Base-by-base conservation (phyloP, 1,140 invertebrate genomes). In the Drosophila kepulauana region DNA sequence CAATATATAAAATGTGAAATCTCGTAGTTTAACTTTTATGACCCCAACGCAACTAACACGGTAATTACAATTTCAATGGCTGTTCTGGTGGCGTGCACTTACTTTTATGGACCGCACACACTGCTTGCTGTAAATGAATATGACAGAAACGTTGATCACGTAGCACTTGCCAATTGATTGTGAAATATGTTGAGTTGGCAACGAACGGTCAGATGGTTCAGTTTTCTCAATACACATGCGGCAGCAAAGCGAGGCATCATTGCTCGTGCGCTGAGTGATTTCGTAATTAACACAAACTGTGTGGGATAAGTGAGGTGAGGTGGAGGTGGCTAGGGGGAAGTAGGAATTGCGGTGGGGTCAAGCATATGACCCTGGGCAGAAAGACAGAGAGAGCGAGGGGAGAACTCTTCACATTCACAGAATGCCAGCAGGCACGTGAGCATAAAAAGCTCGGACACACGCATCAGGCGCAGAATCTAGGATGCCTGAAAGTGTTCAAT, bases 201-300 rank as follows among this genome's bases (percentile, higher is more conserved):
- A 41, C 51, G 65, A 69, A 25, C 51, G n/a, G 48, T 38, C 65
- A 69, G 30, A 61, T 69, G 72, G 35, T 15, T 41, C 57, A 52
- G 63, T 66, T 73, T 59, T 33, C 64, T 74, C 66, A 54, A 74
- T 56, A 64, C 38, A 33, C 30, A 33, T 0, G 5, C 5, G 30
- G 7, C 35, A 38, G 48, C 11, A 38, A 13, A 43, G 16, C 52
- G 65, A 51, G 56, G 7, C 13, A 38, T 38, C 13, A 38, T 38
- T 38, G 35, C 35, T 56, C 74, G 66, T 61, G 52, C 76, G 58
- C 80, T 82, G 78, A 87, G 80, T 81, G 80, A 89, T 87, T 87
- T 87, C 70, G 84, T 87, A 88, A 88, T 88, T 88, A 88, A 89
- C 84, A 82, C 82, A 89, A 84, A 81, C 73, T 70, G 81, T 82